A percentile compares a stretch with the other conserved stretches of the same genome.
Evolutionary conservation across 2,113 vertebrate species (phyloP).

Genomic region (Cairina moschata): DNA sequence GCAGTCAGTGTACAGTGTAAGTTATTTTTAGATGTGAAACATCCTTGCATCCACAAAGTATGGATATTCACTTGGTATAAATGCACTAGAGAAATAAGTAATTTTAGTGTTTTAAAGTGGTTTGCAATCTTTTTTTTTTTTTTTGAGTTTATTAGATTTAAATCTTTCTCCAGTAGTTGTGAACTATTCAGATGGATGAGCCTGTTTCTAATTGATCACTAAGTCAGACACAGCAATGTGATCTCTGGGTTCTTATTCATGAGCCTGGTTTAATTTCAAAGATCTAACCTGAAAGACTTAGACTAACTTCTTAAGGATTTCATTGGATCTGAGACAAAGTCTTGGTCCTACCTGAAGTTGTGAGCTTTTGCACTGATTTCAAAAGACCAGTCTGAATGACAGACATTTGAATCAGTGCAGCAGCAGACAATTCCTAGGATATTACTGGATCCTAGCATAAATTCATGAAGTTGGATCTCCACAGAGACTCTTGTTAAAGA

Average conservation of each 20-base stretch:
- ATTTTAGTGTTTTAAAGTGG: constrained; percentile 1
- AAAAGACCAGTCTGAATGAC: background rate
- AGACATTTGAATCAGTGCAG: background rate
- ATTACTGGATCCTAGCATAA: background rate
- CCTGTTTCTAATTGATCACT: background rate
- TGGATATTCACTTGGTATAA: background rate
- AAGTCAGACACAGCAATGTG: background rate
- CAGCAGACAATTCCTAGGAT: background rate
- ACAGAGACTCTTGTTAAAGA: background rate
- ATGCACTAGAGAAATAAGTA: background rate
- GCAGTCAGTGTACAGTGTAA: background rate
- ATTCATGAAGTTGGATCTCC: background rate
- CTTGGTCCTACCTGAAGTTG: rapidly evolving
- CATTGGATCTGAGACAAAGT: background rate
- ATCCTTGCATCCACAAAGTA: background rate
- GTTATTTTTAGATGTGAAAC: constrained; percentile 30
- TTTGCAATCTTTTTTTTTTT: background rate
- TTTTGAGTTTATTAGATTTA: background rate
- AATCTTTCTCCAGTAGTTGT: background rate
- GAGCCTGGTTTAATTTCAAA: background rate
- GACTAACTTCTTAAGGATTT: background rate
- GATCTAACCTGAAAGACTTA: background rate
- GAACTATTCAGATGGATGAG: background rate
- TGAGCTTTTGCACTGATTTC: background rate
- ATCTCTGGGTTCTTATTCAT: background rate